These are phyloP conservation scores for Helicoverpa armigera DNA, from an alignment of 1,140 invertebrate genomes.

Conservation along the genomic window DNA sequence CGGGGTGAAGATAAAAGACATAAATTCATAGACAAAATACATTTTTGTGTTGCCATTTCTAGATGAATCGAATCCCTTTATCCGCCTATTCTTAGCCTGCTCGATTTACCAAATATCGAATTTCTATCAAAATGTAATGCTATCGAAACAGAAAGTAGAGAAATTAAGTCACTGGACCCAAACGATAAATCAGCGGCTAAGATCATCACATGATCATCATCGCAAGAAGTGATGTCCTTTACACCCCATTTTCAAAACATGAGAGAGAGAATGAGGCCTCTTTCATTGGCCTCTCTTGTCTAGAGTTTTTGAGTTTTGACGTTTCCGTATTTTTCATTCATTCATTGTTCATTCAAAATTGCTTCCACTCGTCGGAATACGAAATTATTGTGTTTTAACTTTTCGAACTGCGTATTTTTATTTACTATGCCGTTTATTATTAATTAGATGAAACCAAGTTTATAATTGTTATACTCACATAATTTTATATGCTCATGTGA, in stretches of 20 bases:
- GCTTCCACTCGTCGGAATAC: constrained; percentile 19
- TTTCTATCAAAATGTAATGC: too few relatives aligned
- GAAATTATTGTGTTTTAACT: constrained; percentile 31
- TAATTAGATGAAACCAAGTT: constrained; percentile 5
- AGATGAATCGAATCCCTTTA: not conserved
- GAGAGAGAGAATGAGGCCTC: too few relatives aligned
- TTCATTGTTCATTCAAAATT: constrained; percentile 39
- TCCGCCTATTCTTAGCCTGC: too few relatives aligned
- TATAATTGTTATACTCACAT: constrained; percentile 17
- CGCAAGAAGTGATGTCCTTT: too few relatives aligned
- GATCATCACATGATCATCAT: too few relatives aligned
- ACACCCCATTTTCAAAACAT: too few relatives aligned
- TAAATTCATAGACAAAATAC: constrained; percentile 38
- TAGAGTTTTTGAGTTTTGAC: not conserved
- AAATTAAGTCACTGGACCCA: too few relatives aligned
- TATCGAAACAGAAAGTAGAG: too few relatives aligned
- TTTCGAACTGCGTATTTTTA: constrained; percentile 33
- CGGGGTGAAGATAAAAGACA: constrained; percentile 53
- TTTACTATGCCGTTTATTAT: constrained; percentile 33
- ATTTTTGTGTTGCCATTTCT: not conserved
- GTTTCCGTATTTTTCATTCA: constrained; percentile 10
- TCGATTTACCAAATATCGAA: too few relatives aligned
- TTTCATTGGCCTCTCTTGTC: too few relatives aligned
- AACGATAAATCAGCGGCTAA: too few relatives aligned
- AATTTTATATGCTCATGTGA: constrained; percentile 24